Evolutionary conservation across 2,113 vertebrate species (phyloP).

Genomic region (Porphyrio hochstetteri): DNA sequence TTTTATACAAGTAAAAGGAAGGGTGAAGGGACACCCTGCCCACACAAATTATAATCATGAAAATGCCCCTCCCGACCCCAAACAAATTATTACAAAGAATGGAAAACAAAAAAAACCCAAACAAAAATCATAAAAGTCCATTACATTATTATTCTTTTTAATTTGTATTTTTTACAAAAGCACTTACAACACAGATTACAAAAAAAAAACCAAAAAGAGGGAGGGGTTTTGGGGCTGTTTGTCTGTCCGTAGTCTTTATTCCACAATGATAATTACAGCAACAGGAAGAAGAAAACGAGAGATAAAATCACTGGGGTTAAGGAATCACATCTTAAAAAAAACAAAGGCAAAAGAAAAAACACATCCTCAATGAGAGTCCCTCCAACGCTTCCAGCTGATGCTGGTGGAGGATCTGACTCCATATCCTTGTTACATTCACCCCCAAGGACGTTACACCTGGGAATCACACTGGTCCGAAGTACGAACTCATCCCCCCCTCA

Average conservation of each 20-base stretch:
- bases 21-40: constrained; percentile 68
- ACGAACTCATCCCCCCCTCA: not conserved
- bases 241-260: constrained; percentile 32
- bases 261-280: constrained; percentile 53
- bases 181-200: constrained; percentile 69
- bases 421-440: not conserved
- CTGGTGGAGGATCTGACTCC: not conserved
- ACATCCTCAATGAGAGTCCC: not conserved
- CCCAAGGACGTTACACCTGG: not conserved
- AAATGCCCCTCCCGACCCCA: constrained; percentile 49
- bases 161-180: constrained; percentile 67
- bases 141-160: constrained; percentile 45
- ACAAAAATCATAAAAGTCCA: constrained; percentile 34
- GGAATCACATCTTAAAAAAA: not conserved
- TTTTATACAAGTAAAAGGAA: constrained; percentile 81
- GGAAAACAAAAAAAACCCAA: not conserved
- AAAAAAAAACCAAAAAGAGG: not conserved
- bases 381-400: not conserved
- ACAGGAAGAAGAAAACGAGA: not conserved
- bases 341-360: constrained; percentile 15
- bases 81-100: constrained; percentile 67
- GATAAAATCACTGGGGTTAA: constrained; percentile 23
- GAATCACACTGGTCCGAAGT: not conserved
- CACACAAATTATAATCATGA: constrained; percentile 72
- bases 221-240: not conserved